Percentiles rank a stretch among this genome's conserved stretches.
These are phyloP conservation scores for Myzus persicae DNA, from an alignment of 1,140 invertebrate genomes.

Conservation along the genomic window DNA sequence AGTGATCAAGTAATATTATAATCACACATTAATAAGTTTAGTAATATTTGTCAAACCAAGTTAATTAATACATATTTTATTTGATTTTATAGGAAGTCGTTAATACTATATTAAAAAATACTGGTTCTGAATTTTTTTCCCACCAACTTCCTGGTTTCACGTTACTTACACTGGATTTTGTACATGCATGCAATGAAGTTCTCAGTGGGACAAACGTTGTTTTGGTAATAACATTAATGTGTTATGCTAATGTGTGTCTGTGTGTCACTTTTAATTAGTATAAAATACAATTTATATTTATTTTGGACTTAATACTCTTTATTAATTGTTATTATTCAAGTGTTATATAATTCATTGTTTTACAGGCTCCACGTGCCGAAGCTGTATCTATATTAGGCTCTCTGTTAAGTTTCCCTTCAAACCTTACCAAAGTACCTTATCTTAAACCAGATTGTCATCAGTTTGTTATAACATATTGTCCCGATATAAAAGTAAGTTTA, in stretches of 20 bases:
- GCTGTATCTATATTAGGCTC: conserved; percentile 91
- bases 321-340: neutral
- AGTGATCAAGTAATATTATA: conserved; percentile 68
- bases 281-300: neutral
- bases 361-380: conserved; percentile 83
- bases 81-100: conserved; percentile 68
- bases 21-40: conserved; percentile 54
- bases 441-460: conserved; percentile 78
- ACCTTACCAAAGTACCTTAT: conserved; percentile 79
- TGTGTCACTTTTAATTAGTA: neutral
- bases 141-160: conserved; percentile 88
- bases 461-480: conserved; percentile 75
- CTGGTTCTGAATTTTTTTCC: conserved; percentile 86
- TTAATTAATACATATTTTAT: conserved; percentile 56
- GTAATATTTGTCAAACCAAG: conserved; percentile 52
- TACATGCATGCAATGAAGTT: conserved; percentile 80
- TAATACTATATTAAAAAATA: conserved; percentile 73
- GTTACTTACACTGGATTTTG: conserved; percentile 86
- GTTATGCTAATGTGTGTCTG: neutral
- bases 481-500: conserved; percentile 77
- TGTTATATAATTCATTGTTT: conserved; percentile 60
- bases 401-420: conserved; percentile 81
- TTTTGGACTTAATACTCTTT: neutral
- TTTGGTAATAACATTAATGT: conserved; percentile 27
- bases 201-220: conserved; percentile 45